Conservation (phyloP, 1,140 invertebrate species). For the Diuraphis noxia region DNA sequence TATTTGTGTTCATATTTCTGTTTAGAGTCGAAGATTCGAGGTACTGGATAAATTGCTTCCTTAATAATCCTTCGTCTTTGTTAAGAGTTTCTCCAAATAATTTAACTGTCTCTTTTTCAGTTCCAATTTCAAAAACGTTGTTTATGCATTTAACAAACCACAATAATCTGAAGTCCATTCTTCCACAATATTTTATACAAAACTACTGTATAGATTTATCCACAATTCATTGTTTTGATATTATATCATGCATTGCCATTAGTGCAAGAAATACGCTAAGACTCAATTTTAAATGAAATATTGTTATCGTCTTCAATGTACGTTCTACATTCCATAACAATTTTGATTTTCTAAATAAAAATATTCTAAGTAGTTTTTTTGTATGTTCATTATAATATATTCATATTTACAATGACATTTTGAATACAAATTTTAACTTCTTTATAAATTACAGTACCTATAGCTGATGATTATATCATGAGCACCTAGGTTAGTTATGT, state of each 20-base stretch:
- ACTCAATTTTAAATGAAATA: background rate
- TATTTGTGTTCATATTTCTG: background rate
- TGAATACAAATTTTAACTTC: no score
- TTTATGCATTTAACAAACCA: slow-evolving; percentile 47
- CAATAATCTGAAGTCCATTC: slow-evolving; percentile 21
- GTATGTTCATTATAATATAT: background rate
- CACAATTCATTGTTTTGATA: background rate
- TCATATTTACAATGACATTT: background rate
- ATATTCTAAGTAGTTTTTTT: background rate
- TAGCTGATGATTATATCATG: no score
- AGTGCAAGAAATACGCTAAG: background rate
- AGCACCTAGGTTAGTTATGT: no score
- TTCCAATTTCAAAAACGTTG: slow-evolving; percentile 32
- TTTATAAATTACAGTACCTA: no score
- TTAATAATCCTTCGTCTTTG: background rate
- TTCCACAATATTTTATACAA: background rate
- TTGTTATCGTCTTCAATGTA: background rate
- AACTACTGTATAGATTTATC: background rate
- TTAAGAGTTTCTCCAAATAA: slow-evolving; percentile 12
- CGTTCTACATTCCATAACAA: background rate
- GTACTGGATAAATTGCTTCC: background rate
- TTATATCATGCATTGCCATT: background rate
- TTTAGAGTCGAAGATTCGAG: background rate
- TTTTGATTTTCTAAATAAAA: background rate
- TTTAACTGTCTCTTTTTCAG: background rate